Evolutionary conservation across 2,888 invertebrate species (phyloP).

Genomic region (Ormia ochracea): DNA sequence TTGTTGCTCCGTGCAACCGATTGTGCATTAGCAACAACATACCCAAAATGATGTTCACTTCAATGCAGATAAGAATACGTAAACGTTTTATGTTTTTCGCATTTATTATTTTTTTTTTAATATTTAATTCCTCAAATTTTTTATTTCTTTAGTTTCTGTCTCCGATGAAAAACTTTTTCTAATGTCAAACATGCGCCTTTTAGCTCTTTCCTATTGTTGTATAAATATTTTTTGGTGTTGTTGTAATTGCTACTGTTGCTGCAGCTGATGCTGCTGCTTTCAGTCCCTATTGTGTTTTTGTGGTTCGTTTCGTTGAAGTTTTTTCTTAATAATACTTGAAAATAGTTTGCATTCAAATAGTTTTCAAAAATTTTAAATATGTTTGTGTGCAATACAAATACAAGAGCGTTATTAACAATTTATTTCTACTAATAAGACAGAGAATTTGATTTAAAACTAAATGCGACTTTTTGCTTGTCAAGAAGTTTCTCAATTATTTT

Average conservation of each 20-base stretch:
- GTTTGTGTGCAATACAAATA: neutral
- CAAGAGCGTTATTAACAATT: constrained; percentile 30
- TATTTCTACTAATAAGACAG: constrained; percentile 45
- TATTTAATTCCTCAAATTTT: constrained; percentile 8
- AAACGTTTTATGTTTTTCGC: constrained; percentile 36
- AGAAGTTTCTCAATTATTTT: neutral
- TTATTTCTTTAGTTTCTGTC: neutral
- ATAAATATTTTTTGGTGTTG: too few species aligned
- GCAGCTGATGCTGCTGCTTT: neutral
- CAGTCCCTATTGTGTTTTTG: constrained; percentile 26
- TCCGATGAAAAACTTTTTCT: constrained; percentile 30
- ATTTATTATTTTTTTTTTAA: neutral
- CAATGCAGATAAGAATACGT: constrained; percentile 71
- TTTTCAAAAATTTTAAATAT: constrained; percentile 43
- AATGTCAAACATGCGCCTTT: constrained; percentile 60
- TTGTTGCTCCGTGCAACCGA: constrained; percentile 30
- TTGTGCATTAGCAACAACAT: constrained; percentile 50
- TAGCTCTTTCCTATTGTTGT: constrained; percentile 38
- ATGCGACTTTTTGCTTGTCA: neutral
- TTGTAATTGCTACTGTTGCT: too few species aligned
- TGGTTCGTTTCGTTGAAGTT: constrained; percentile 39
- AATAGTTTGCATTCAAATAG: constrained; percentile 44
- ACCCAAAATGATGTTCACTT: constrained; percentile 64
- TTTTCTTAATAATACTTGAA: constrained; percentile 39
- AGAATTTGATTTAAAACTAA: constrained; percentile 26